These are phyloP conservation scores for Drosophila percnosoma DNA, from an alignment of 2,888 invertebrate species.

Conservation along the genomic window DNA sequence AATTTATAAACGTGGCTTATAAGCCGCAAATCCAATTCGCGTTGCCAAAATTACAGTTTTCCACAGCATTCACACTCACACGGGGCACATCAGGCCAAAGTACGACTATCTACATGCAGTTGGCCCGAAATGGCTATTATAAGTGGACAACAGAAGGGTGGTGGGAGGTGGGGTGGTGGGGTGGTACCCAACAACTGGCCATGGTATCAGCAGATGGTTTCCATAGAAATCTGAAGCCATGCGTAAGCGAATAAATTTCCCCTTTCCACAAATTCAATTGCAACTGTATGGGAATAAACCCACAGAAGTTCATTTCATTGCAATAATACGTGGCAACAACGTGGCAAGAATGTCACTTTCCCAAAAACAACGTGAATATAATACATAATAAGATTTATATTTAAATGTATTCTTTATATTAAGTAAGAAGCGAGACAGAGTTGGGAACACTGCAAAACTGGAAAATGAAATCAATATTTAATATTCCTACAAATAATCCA, in stretches of 20 bases:
- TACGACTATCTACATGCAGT: constrained; percentile 15
- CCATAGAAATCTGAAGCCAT: constrained; percentile 41
- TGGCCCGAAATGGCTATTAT: constrained; percentile 46
- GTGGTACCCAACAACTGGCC: neutral
- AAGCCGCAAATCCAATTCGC: constrained; percentile 76
- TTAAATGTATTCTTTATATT: neutral
- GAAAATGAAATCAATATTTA: neutral
- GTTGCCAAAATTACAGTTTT: constrained; percentile 49
- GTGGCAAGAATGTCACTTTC: neutral
- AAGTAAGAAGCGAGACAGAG: neutral
- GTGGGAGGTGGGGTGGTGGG: neutral
- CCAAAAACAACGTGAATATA: neutral
- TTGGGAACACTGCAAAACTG: neutral
- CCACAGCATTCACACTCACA: constrained; percentile 35
- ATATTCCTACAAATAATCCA: neutral
- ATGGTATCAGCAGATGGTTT: constrained; percentile 11
- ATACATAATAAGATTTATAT: neutral
- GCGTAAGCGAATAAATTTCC: constrained; percentile 57
- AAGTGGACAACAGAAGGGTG: neutral
- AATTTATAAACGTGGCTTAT: constrained; percentile 77
- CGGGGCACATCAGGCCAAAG: constrained; percentile 7
- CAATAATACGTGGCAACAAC: neutral
- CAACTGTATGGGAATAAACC: constrained; percentile 57
- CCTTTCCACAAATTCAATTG: constrained; percentile 58
- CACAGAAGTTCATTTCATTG: constrained; percentile 12